Conservation (phyloP, 2,888 invertebrate species). For the Amiota mariae region DNA sequence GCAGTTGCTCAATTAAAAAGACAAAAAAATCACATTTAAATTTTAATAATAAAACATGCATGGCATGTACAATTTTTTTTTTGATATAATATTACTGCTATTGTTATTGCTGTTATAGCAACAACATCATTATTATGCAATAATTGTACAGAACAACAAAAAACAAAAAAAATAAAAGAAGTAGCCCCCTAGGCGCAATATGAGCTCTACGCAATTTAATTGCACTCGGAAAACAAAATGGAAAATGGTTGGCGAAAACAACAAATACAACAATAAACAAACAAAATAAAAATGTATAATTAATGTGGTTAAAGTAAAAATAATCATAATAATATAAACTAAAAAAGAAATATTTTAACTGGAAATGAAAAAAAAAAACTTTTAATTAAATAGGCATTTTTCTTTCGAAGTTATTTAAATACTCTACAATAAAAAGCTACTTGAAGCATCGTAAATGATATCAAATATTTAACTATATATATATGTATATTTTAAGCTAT, state of each 20-base stretch:
- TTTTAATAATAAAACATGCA: constrained; percentile 3
- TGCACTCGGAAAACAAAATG: constrained; percentile 47
- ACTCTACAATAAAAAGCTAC: no score
- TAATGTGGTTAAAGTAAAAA: constrained; percentile 5
- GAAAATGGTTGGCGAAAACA: constrained; percentile 41
- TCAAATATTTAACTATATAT: no score
- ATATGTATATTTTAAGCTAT: no score
- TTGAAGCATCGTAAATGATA: no score
- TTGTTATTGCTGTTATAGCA: constrained; percentile 24
- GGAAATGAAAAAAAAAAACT: not conserved
- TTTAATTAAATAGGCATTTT: not conserved
- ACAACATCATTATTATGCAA: constrained; percentile 23
- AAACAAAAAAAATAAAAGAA: constrained; percentile 36
- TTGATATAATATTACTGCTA: constrained; percentile 40
- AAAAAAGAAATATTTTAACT: not conserved
- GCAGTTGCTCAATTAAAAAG: not conserved
- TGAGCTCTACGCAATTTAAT: constrained; percentile 63
- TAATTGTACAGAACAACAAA: constrained; percentile 28
- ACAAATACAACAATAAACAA: constrained; percentile 29
- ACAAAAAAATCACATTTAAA: not conserved
- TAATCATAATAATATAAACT: not conserved
- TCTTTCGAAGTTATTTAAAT: no score
- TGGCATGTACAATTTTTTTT: not conserved
- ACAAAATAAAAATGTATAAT: constrained; percentile 9
- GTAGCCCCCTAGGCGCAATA: constrained; percentile 59